Evolutionary conservation across 2,797 vertebrate genomes (phyloP).

Genomic region (Micromesistius poutassou): DNA sequence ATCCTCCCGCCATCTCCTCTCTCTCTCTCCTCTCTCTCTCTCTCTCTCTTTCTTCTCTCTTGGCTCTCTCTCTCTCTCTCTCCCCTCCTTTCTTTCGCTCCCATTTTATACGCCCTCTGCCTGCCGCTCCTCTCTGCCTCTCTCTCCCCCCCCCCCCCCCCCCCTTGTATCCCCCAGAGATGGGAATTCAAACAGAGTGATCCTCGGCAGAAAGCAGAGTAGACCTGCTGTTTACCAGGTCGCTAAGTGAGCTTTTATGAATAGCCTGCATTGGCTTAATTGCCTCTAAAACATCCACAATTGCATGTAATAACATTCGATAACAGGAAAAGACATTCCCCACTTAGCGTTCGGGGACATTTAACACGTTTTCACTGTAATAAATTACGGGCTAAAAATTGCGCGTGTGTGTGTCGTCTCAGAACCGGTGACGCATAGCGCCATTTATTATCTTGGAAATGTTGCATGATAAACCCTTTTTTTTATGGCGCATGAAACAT

Average conservation of each 20-base stretch:
- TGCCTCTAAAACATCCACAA: slow-evolving; percentile 86
- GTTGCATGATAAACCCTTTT: slow-evolving; percentile 19
- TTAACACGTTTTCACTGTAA: slow-evolving; percentile 71
- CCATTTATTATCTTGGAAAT: slow-evolving; percentile 40
- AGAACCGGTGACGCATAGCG: slow-evolving; percentile 64
- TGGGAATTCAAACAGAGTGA: slow-evolving; percentile 88
- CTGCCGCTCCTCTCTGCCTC: slow-evolving; percentile 16
- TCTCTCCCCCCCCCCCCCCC: slow-evolving; percentile 22
- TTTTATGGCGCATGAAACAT: slow-evolving; percentile 57
- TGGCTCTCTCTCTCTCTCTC: no score
- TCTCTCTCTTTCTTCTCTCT: no score
- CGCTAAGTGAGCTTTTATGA: slow-evolving; percentile 96
- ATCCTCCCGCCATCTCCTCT: no score
- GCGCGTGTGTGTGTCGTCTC: slow-evolving; percentile 44
- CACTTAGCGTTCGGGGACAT: slow-evolving; percentile 56
- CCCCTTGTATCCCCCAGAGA: slow-evolving; percentile 47
- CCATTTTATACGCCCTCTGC: slow-evolving; percentile 7
- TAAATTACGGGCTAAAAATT: slow-evolving; percentile 67
- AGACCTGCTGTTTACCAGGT: slow-evolving; percentile 81
- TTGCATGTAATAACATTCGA: slow-evolving; percentile 81
- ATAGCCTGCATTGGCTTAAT: slow-evolving; percentile 87
- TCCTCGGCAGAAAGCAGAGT: slow-evolving; percentile 76
- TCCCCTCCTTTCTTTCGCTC: slow-evolving; percentile 8
- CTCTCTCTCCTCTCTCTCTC: no score
- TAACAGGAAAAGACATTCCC: slow-evolving; percentile 74